Base-by-base conservation (phyloP, 2,888 invertebrate genomes). In the Lasioglossum leucozonium region DNA sequence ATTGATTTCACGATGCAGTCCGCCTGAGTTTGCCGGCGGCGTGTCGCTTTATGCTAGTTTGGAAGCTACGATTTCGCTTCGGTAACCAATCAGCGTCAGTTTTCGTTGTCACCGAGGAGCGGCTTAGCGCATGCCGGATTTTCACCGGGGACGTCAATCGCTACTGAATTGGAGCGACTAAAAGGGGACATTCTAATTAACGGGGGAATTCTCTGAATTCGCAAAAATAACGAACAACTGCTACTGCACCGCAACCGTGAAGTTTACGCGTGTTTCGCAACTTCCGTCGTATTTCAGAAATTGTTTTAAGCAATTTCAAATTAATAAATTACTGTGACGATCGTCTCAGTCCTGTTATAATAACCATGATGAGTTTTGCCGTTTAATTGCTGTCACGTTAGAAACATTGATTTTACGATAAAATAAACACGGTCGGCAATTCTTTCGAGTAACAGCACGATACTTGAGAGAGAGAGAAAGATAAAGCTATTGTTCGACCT, bases 151-250 rank as follows among this genome's bases (percentile, higher is more conserved):
- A 30, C 62, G 62, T 62, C 62, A n/a, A 62, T 62, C 30, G 62
- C 16, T 13, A 30, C 26, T 30, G 62, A 62, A 62, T 62, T 30
- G 62, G 30, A 62, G 26, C 16, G 62, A 30, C 62, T 62, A 62
- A 62, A 62, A 62, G 30, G 62, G 62, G 30, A 62, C 62, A 26
- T 62, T 62, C 62, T 62, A 62, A 62, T 62, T 62, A 62, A 62
- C 62, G 26, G 16, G 62, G 16, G 30, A 62, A 26, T 62, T 30
- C 62, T 30, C 13, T 30, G 6, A 30, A 62, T 62, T 62, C 30
- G 26, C 2, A 62, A 62, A 62, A 62, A 62, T 30, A 62, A 62
- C 62, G 62, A 30, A 62, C 30, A 30, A 62, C 30, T 6, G 62
- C 62, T 30, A 2, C 62, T n/a, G 13, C 13, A 30, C 30, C 5